Evolutionary conservation across 2,888 invertebrate species (phyloP), one percentile per base, ranked within the genome.

Genomic region (Camponotus fellah): DNA sequence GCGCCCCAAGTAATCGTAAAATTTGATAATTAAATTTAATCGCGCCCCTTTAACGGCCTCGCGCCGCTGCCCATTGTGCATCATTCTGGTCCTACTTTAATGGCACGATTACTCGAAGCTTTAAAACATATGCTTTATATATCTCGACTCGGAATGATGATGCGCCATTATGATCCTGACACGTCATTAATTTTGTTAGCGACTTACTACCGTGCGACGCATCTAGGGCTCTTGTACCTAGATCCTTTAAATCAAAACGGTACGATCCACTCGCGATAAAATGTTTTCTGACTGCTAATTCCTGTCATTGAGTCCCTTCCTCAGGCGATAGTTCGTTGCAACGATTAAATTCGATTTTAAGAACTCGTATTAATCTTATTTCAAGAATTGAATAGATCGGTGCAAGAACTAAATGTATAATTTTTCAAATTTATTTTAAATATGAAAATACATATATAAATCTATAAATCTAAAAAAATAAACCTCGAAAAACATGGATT

Each of bases 21-120:
- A 91, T 93, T 92, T 92, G 93, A 93, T 94, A 94, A 94, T 94
- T 93, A 94, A 94, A 94, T 94, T 94, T 94, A 94, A 94, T 94
- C 93, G 93, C 90, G 85, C 84, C 89, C 90, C 89, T 90, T 92
- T 92, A 92, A 92, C 89, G 91, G 89, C 86, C 79, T 85, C 71
- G 71, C 85, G 79, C 84, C 87, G 80, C 85, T 88, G 91, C 90
- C 91, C 92, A 92, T 93, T 93, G 92, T 92, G 87, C 87, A 83
- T 74, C 66, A 60, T 43, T 66, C 85, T 81, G 85, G 85, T 49
- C 85, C 92, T 91, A 92, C 90, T 94, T 93, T 94, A 94, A 94
- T 93, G 92, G 92, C 91, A 43, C 93, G 92, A 94, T 94, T 94
- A 94, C 92, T 88, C 91, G 87, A 88, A 84, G 91, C 92, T 93